Conservation (phyloP, 2,888 invertebrate species). For the Clivina fossor region DNA sequence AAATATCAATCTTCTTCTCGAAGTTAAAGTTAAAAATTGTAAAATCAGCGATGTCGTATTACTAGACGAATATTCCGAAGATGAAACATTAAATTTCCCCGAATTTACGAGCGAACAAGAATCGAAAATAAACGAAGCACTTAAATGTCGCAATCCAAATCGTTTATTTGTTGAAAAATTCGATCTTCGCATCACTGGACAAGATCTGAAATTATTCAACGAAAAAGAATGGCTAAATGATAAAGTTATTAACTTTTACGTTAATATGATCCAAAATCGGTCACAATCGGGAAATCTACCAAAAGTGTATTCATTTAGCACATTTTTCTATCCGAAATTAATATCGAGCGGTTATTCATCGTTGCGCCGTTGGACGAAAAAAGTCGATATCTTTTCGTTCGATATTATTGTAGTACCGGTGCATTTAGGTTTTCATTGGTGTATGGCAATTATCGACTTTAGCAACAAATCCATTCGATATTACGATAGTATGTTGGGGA, state of each 20-base stretch:
- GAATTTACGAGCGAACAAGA: conserved; percentile 70
- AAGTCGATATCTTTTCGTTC: conserved; percentile 82
- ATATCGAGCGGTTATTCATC: conserved; percentile 75
- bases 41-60: conserved; percentile 54
- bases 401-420: conserved; percentile 89
- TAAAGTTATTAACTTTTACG: conserved; percentile 94
- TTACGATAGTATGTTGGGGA: conserved; percentile 90
- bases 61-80: conserved; percentile 57
- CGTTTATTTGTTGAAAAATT: conserved; percentile 68
- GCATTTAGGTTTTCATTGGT: conserved; percentile 96
- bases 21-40: conserved; percentile 51
- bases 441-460: conserved; percentile 86
- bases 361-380: conserved; percentile 88
- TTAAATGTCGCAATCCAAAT: conserved; percentile 60
- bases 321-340: conserved; percentile 92
- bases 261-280: conserved; percentile 86
- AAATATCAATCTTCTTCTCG: conserved; percentile 48
- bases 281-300: conserved; percentile 65
- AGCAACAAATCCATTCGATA: conserved; percentile 72
- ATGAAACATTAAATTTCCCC: conserved; percentile 59
- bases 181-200: conserved; percentile 66
- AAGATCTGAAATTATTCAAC: conserved; percentile 79
- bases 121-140: conserved; percentile 59
- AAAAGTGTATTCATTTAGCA: conserved; percentile 85
- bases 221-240: conserved; percentile 95